Percentiles rank a stretch among this genome's conserved stretches.
phyloP scores from a whole-genome alignment of 2,797 vertebrate species.

The Enteromius afrohamiltoni region DNA sequence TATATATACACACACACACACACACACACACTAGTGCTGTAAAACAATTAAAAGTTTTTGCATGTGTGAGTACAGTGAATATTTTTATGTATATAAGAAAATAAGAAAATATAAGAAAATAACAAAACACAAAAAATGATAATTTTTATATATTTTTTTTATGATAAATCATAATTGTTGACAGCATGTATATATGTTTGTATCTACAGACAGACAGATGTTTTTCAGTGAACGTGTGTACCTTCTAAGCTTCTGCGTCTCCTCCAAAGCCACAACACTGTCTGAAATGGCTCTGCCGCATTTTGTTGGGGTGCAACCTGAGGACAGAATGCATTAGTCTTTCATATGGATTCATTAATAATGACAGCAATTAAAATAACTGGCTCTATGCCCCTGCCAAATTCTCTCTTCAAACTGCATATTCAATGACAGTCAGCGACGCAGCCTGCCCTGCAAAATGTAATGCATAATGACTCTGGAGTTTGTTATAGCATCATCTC shows the following conservation, averaged over 20 bases:
- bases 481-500: slow-evolving; percentile 4
- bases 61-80: too few relatives aligned
- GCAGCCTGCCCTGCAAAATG: not conserved
- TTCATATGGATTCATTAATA: slow-evolving; percentile 3
- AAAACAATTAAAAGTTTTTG: too few relatives aligned
- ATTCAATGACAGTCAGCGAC: slow-evolving; percentile 8
- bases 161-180: too few relatives aligned
- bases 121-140: too few relatives aligned
- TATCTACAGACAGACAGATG: too few relatives aligned
- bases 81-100: too few relatives aligned
- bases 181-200: too few relatives aligned
- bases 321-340: slow-evolving; percentile 34
- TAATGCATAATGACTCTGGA: not conserved
- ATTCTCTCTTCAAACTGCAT: slow-evolving; percentile 23
- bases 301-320: slow-evolving; percentile 91
- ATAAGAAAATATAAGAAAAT: too few relatives aligned
- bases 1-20: too few relatives aligned
- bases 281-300: slow-evolving; percentile 90
- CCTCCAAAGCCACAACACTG: slow-evolving; percentile 82
- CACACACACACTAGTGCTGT: too few relatives aligned
- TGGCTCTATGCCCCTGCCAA: not conserved
- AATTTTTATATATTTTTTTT: too few relatives aligned
- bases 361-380: slow-evolving; percentile 2
- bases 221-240: slow-evolving; percentile 57
- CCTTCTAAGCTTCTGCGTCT: slow-evolving; percentile 85